Percentiles rank a stretch among this genome's conserved stretches.
phyloP scores from a whole-genome alignment of 2,888 invertebrate genomes.

The Anagyrus pseudococci region DNA sequence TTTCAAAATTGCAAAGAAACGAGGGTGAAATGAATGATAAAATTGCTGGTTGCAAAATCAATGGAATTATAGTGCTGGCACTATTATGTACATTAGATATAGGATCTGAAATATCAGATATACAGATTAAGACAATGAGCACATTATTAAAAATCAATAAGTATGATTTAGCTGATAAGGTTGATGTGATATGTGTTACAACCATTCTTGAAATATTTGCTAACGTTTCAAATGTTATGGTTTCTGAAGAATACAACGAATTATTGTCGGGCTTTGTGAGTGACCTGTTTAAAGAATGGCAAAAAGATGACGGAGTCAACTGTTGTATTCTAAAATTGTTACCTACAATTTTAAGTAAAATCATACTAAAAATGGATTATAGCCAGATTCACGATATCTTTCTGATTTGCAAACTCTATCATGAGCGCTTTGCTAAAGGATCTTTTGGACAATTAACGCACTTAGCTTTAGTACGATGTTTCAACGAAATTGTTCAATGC shows the following conservation, averaged over 20 bases:
- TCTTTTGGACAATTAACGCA: constrained; percentile 58
- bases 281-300: constrained; percentile 48
- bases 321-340: constrained; percentile 54
- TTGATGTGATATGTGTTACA: constrained; percentile 51
- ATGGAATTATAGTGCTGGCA: constrained; percentile 46
- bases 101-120: constrained; percentile 38
- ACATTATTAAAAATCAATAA: constrained; percentile 50
- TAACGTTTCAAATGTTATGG: constrained; percentile 31
- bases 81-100: constrained; percentile 46
- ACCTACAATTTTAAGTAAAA: constrained; percentile 46
- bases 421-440: constrained; percentile 34
- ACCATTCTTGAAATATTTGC: constrained; percentile 54
- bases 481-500: constrained; percentile 56
- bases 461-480: constrained; percentile 58
- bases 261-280: constrained; percentile 45
- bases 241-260: constrained; percentile 32
- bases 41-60: constrained; percentile 41
- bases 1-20: constrained; percentile 22
- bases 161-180: constrained; percentile 41
- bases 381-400: constrained; percentile 35
- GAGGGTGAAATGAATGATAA: constrained; percentile 25
- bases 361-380: constrained; percentile 15
- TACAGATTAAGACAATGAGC: constrained; percentile 44
- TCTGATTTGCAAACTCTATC: constrained; percentile 37
- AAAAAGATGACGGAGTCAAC: constrained; percentile 52